Base-by-base conservation (phyloP, 2,888 invertebrate species). In the Saturnia japonica region DNA sequence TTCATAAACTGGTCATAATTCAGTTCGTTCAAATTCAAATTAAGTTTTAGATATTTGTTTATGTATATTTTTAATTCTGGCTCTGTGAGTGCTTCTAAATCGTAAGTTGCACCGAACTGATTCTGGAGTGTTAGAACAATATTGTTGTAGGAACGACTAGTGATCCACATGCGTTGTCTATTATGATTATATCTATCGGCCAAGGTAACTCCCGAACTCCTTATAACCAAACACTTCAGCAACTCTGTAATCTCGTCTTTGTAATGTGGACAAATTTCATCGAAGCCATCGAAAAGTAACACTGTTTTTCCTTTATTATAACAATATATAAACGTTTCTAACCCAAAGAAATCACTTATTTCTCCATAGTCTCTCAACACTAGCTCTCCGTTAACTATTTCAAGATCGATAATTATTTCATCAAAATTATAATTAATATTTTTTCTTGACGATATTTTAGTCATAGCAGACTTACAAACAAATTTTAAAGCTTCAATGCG, bases 191-290 rank as follows among this genome's bases (percentile, higher is more conserved):
- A 12, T 14, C 25, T 28, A 51, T 34, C n/a, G 28, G 25, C 16
- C 19, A 34, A 34, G 28, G 1, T n/a, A 25, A 28, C 34, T 8
- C 19, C 19, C 34, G 19, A n/a, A n/a, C 11, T 12, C 9, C n/a
- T 25, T n/a, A n/a, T 54, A 19, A 62, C 34, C 34, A 68, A 34
- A 54, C 47, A 45, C n/a, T 51, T 68, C 19, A 68, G 19, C 12
- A 68, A 25, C 14, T 68, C 75, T 25, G 75, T 42, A 0, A 74
- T 75, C 62, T 71, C 70, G 0, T 69, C 25, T 11, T 69, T 68
- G 19, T 78, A 78, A 66, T 73, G 68, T 0, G 78, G 78, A 67
- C 75, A 78, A 4, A 78, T 76, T 70, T 77, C 78, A 12, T 78
- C 78, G 6, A 77, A 78, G 0, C 75, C 78, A 60, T 78, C 78